Evolutionary conservation across 2,797 vertebrate species (phyloP).

Genomic region (Acipenser ruthenus): DNA sequence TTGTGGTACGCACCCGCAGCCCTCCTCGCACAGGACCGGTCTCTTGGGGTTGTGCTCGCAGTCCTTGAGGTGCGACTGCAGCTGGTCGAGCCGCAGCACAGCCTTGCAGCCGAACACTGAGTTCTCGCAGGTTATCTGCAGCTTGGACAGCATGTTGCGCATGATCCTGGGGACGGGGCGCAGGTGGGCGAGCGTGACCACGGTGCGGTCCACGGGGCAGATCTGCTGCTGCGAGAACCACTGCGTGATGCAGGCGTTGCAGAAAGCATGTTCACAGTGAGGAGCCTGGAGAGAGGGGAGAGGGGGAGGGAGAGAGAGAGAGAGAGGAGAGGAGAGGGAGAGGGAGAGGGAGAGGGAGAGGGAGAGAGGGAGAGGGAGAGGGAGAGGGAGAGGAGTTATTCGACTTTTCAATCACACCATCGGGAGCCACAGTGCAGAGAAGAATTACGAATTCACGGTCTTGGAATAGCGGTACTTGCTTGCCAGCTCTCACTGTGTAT

Average conservation of each 20-base stretch:
- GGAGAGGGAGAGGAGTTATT: background rate
- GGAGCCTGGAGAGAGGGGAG: conserved; percentile 64
- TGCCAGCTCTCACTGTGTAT: no score
- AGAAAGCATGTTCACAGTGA: conserved; percentile 97
- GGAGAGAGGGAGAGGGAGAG: conserved; percentile 17
- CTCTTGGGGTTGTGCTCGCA: conserved; percentile 97
- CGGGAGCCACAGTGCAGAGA: no score
- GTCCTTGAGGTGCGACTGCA: conserved; percentile 92
- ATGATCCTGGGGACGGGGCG: conserved; percentile 96
- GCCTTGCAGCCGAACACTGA: conserved; percentile 88
- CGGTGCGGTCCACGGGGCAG: conserved; percentile 93
- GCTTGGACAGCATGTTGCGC: conserved; percentile 98
- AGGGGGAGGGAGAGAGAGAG: conserved; percentile 8
- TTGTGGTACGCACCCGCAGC: conserved; percentile 78
- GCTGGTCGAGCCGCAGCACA: conserved; percentile 87
- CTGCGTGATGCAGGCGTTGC: conserved; percentile 97
- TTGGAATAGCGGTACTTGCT: no score
- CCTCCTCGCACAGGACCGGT: conserved; percentile 90
- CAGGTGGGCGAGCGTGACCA: conserved; percentile 93
- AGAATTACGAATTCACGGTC: no score
- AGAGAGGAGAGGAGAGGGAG: conserved; percentile 11
- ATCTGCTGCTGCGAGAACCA: conserved; percentile 99
- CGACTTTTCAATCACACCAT: background rate
- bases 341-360: conserved; percentile 13
- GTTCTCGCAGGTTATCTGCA: conserved; percentile 95